phyloP scores from a whole-genome alignment of 2,888 invertebrate genomes.

The Macrophya alboannulata region DNA sequence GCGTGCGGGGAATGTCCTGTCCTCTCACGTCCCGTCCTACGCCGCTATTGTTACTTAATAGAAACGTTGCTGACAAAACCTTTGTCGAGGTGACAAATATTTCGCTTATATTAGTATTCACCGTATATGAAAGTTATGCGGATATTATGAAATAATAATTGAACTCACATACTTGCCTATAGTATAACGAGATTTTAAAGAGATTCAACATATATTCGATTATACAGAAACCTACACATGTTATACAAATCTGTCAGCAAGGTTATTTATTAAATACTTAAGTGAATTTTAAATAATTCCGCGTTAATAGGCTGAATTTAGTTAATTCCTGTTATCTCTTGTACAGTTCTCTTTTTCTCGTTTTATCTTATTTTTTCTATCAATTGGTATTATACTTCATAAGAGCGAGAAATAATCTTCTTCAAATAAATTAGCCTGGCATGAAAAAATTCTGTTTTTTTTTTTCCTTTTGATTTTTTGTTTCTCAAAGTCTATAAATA shows the following conservation, averaged over 20 bases:
- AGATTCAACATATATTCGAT: slow-evolving; percentile 13
- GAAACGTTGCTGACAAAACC: slow-evolving; percentile 29
- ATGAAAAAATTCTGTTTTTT: not conserved
- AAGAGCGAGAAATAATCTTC: not conserved
- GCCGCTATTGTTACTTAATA: not conserved
- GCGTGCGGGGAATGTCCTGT: not conserved
- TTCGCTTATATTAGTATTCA: slow-evolving; percentile 6
- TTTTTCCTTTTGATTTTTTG: not conserved
- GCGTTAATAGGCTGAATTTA: not conserved
- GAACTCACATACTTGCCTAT: not conserved
- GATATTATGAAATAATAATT: not conserved
- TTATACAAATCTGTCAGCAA: not conserved
- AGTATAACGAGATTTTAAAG: not conserved
- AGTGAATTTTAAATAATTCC: slow-evolving; percentile 13
- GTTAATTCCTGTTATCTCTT: not conserved
- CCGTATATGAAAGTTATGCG: not conserved
- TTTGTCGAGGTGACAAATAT: slow-evolving; percentile 30
- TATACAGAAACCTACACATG: not conserved
- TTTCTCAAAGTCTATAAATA: slow-evolving; percentile 39
- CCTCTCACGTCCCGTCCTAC: not conserved
- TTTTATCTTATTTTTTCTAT: not conserved
- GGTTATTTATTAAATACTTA: not conserved
- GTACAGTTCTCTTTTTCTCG: not conserved
- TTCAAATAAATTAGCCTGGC: slow-evolving; percentile 8
- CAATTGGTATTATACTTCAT: not conserved